A percentile compares a stretch with the other conserved stretches of the same genome.
These are phyloP conservation scores for Gobius niger DNA, from an alignment of 2,113 vertebrate genomes.

Conservation along the genomic window DNA sequence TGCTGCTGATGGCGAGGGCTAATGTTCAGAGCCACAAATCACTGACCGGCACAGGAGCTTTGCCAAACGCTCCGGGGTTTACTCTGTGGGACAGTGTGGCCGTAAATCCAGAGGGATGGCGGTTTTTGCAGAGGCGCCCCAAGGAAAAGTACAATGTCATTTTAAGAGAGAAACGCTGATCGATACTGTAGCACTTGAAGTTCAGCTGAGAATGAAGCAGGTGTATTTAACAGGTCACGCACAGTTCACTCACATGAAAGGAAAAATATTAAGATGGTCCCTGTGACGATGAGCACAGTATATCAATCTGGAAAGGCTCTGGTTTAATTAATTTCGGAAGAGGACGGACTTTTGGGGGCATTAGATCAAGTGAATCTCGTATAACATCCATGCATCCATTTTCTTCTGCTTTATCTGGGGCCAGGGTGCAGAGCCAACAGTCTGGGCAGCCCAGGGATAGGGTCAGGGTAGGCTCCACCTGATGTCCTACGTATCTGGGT, in stretches of 20 bases:
- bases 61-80: conserved; percentile 43
- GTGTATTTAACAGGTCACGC: conserved; percentile 17
- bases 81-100: conserved; percentile 29
- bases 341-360: too few species aligned
- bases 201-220: conserved; percentile 11
- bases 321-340: too few species aligned
- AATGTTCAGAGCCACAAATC: conserved; percentile 58
- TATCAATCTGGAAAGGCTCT: too few species aligned
- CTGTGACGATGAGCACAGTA: not conserved
- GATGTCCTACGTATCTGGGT: too few species aligned
- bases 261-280: not conserved
- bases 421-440: too few species aligned
- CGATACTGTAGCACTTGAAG: conserved; percentile 25
- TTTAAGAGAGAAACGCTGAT: conserved; percentile 43
- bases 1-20: conserved; percentile 41
- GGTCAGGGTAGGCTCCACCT: too few species aligned
- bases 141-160: conserved; percentile 34
- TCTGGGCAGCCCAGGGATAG: too few species aligned
- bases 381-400: too few species aligned
- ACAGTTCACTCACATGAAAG: conserved; percentile 9
- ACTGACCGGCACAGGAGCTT: conserved; percentile 8
- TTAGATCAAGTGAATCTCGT: too few species aligned
- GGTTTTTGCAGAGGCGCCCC: conserved; percentile 39
- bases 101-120: conserved; percentile 53
- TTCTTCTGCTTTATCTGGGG: too few species aligned